A percentile compares a stretch with the other conserved stretches of the same genome.
These are phyloP conservation scores for Patiria miniata DNA, from an alignment of 35 echinoderm and acorn worm species.

Conservation along the genomic window DNA sequence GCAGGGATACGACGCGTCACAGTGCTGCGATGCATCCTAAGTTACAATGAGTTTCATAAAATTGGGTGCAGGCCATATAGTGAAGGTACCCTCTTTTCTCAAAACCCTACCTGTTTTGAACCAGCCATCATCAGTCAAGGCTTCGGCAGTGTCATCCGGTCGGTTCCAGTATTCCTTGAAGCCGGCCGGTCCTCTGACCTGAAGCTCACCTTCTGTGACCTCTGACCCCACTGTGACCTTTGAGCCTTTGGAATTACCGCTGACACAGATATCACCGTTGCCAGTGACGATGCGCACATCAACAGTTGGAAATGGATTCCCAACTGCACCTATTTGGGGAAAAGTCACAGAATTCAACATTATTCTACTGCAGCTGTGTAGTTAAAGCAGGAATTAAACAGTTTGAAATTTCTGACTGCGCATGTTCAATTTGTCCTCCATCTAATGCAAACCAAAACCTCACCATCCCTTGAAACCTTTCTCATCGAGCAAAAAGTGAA, in stretches of 20 bases:
- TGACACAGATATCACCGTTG: constrained; percentile 46
- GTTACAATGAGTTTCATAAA: too few species aligned
- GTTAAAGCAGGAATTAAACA: too few species aligned
- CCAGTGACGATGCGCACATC: constrained; percentile 63
- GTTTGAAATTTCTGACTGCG: too few species aligned
- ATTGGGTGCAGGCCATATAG: too few species aligned
- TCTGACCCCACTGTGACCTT: constrained; percentile 59
- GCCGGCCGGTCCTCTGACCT: constrained; percentile 89
- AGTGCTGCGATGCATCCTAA: too few species aligned
- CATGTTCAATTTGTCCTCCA: too few species aligned
- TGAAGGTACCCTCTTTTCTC: too few species aligned
- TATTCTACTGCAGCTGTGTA: not conserved
- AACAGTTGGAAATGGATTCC: constrained; percentile 83
- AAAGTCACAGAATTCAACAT: too few species aligned
- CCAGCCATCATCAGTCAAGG: constrained; percentile 96
- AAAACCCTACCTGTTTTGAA: constrained; percentile 97
- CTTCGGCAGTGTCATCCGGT: constrained; percentile 63
- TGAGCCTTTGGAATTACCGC: constrained; percentile 59
- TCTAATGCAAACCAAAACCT: too few species aligned
- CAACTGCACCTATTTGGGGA: constrained; percentile 75
- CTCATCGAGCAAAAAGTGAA: too few species aligned
- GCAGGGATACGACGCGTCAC: too few species aligned
- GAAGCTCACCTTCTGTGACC: constrained; percentile 69
- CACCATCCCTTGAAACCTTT: too few species aligned
- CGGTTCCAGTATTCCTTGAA: constrained; percentile 92